Conservation (phyloP, 2,113 vertebrate genomes). For the Cynopterus brachyotis region DNA sequence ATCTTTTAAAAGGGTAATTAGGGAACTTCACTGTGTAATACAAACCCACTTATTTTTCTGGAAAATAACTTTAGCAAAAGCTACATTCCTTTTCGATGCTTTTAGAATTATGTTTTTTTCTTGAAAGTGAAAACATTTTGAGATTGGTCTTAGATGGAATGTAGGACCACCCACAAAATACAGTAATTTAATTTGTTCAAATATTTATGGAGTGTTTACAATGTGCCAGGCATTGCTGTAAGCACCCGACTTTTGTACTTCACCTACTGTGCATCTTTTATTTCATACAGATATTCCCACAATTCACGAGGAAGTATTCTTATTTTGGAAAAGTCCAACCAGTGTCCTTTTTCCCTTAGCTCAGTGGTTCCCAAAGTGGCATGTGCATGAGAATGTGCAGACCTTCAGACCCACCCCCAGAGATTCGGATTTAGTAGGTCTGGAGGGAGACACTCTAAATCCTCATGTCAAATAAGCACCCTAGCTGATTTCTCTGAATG, state of each 20-base stretch:
- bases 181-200: not conserved
- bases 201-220: not conserved
- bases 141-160: not conserved
- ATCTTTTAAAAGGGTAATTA: not conserved
- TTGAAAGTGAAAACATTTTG: conserved; percentile 24
- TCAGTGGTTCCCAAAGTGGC: not conserved
- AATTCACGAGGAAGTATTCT: not conserved
- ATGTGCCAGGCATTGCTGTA: not conserved
- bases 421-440: not conserved
- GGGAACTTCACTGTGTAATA: not conserved
- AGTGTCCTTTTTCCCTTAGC: not conserved
- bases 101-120: not conserved
- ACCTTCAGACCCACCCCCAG: not conserved
- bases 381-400: not conserved
- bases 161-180: not conserved
- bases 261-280: not conserved
- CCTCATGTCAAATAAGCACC: not conserved
- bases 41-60: not conserved
- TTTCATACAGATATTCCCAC: not conserved
- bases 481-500: not conserved
- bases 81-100: not conserved
- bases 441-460: not conserved
- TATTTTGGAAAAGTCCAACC: not conserved
- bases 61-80: conserved; percentile 15
- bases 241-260: not conserved